Evolutionary conservation across 2,113 vertebrate species (phyloP), one percentile per base, ranked within the genome.

Genomic region (Myotis yumanensis): DNA sequence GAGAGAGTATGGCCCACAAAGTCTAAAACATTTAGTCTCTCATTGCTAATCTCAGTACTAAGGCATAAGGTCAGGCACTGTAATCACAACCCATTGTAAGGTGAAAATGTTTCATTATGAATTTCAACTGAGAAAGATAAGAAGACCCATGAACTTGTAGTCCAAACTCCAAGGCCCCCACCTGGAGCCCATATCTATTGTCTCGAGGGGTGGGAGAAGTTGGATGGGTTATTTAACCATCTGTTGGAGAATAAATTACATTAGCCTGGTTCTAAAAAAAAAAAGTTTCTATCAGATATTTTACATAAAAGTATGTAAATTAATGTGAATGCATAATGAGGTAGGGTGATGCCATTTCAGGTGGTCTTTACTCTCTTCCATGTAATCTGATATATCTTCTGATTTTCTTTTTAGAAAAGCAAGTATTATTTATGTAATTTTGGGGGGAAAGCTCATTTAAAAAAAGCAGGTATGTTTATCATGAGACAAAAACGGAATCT

Each of bases 241-340:
- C 30, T 77, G 30, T 51, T 77, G 46, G 75, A 51, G 17, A 51
- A n/a, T 51, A 51, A n/a, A n/a, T 17, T 51, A n/a, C 10, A 18
- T 51, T 51, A 77, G 75, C 46, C 46, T 77, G 25, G 30, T 48
- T 77, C 75, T n/a, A 77, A n/a, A 51, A 77, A 46, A 22, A 46
- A 18, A 54, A 46, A 46, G 7, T 48, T 93, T 64, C 7, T 52
- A 73, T 77, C 30, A 79, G 54, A 75, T 48, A 52, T 66, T 81
- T 96, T 79, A 81, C 11, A 43, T 51, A 79, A 89, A 84, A 52
- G 46, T 37, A 71, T 81, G 28, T 76, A 94, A 68, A 72, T 79
- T 66, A 90, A 86, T 43, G 7, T 66, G 43, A 48, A 12, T 83
- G 3, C 12, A 40, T 57, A 64, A 35, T 40, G 14, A 89, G 10